These are phyloP conservation scores for Aurelia aurita complex sp. Pacific DNA, from an alignment of 30 jellyfish, hydroid and myxozoan genomes.

Conservation along the genomic window DNA sequence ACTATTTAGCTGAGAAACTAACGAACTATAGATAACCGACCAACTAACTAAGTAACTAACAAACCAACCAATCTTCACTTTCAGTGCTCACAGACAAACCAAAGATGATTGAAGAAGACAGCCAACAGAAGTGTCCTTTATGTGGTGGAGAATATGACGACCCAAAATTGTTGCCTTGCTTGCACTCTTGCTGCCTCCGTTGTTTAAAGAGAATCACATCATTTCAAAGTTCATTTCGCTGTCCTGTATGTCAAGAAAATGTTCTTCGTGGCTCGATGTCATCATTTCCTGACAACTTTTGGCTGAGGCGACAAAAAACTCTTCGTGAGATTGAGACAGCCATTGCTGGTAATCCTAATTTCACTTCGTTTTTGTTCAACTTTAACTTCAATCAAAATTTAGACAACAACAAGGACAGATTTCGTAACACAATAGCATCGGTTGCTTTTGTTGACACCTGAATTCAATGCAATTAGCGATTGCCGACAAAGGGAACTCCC, in stretches of 20 bases:
- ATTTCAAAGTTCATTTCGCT: constrained; percentile 11
- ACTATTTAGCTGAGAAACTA: too few species aligned
- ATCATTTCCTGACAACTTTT: constrained; percentile 21
- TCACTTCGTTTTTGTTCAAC: too few species aligned
- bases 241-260: constrained; percentile 27
- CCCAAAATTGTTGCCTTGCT: constrained; percentile 63
- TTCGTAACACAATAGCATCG: too few species aligned
- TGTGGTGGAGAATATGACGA: constrained; percentile 20
- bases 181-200: constrained; percentile 37
- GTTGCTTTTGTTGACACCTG: too few species aligned
- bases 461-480: too few species aligned
- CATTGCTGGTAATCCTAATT: too few species aligned
- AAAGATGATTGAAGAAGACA: not conserved
- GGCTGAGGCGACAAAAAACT: not conserved
- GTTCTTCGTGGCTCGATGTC: not conserved
- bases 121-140: constrained; percentile 26
- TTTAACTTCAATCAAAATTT: too few species aligned
- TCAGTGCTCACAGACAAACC: not conserved
- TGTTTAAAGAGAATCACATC: constrained; percentile 22
- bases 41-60: too few species aligned
- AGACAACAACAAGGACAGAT: too few species aligned
- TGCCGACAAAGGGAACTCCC: too few species aligned
- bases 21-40: too few species aligned
- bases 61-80: too few species aligned
- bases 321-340: not conserved